Percentiles rank a stretch among this genome's conserved stretches.
These are phyloP conservation scores for Punctoribates punctum DNA, from an alignment of 2,888 invertebrate species.

Conservation along the genomic window DNA sequence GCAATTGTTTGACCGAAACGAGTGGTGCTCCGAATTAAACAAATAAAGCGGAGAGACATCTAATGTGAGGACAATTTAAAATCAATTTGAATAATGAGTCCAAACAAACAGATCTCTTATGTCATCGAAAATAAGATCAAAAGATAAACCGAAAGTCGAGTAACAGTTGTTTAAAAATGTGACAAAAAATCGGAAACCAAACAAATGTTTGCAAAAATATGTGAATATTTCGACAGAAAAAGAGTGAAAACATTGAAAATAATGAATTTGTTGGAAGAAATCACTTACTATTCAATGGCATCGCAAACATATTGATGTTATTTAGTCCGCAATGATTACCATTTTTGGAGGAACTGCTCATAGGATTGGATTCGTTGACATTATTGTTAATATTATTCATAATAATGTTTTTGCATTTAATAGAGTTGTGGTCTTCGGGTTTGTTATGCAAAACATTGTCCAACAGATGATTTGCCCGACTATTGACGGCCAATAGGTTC, in stretches of 20 bases:
- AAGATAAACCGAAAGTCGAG: neutral
- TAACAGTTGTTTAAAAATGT: neutral
- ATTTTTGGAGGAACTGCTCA: conserved; percentile 19
- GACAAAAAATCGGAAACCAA: neutral
- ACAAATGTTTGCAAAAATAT: neutral
- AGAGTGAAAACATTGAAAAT: neutral
- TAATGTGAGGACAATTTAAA: neutral
- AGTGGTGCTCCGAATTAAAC: conserved; percentile 8
- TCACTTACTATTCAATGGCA: conserved; percentile 31
- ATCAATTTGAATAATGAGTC: neutral
- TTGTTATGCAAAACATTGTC: neutral
- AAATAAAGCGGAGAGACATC: conserved; percentile 17
- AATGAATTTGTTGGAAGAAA: neutral
- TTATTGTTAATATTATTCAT: conserved; percentile 25
- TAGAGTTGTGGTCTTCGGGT: neutral
- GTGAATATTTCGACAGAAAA: neutral
- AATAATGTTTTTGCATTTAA: conserved; percentile 28
- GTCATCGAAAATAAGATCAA: neutral
- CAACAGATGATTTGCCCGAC: neutral
- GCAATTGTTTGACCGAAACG: neutral
- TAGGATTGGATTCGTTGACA: conserved; percentile 10
- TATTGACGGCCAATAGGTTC: neutral
- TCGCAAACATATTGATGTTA: conserved; percentile 26
- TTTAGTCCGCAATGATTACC: conserved; percentile 5
- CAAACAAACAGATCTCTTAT: neutral